Base-by-base conservation (phyloP, 2,113 vertebrate genomes). In the Pholis gunnellus region DNA sequence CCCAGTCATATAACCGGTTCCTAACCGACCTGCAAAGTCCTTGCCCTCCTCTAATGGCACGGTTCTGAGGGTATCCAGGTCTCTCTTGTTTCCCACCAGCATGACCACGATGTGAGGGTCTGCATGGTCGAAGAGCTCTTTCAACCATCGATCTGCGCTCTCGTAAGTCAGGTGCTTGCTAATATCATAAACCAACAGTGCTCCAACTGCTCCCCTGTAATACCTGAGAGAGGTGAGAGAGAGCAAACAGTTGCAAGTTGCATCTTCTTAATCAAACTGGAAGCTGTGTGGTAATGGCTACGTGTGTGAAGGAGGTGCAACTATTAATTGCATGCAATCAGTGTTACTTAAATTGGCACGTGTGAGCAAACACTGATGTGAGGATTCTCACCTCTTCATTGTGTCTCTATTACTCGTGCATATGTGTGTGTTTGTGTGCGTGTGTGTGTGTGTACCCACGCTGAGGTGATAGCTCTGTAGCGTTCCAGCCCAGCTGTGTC, bases 31-130 rank as follows among this genome's bases (percentile, higher is more conserved):
- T 85, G 98, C 97, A 40, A 98, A 99, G 94, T 95, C 95, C 61
- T 86, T 95, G 0, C 97, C 98, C 83, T 99, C 98, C 4, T 99
- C 97, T 0, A 82, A 90, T 3, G 98, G 97, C 20, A 99, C 97
- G 2, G 98, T 97, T 36, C 97, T 95, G 40, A 96, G 85, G 57
- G 86, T 89, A 0, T 93, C 91, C 93, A 99, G 90, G 91, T 99
- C 98, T 1, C 94, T 96, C 92, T 99, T 99, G 93, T 99, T 99
- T 34, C 98, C 98, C 95, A 99, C 98, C 2, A 99, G 95, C 98
- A 99, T 99, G 89, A 99, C 97, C 66, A 99, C 98, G 0, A 99
- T 99, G 91, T 99, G 99, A 89, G 96, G 97, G 93, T 99, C 98
- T 0, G 97, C 97, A 0, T 99, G 98, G 91, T 98, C 97, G 29